phyloP scores from a whole-genome alignment of 2,113 vertebrate genomes.

The Crotalus viridis region DNA sequence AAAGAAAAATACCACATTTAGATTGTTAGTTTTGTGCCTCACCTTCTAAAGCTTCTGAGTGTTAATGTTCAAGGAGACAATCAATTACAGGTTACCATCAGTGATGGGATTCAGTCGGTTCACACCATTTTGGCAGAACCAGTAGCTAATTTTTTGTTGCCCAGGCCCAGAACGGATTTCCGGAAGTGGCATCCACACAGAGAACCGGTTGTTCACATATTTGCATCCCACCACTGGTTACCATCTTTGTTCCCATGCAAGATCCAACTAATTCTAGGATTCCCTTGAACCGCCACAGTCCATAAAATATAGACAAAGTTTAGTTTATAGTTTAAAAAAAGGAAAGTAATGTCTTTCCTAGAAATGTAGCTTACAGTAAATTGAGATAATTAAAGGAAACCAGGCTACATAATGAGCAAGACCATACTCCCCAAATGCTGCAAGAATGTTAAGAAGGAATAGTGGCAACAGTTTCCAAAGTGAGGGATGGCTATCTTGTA shows the following conservation, averaged over 20 bases:
- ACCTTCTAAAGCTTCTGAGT: neutral
- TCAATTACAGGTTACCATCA: neutral
- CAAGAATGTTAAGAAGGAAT: neutral
- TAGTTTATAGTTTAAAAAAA: neutral
- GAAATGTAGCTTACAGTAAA: neutral
- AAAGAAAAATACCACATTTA: neutral
- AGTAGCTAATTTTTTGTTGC: too few species aligned
- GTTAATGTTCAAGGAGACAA: neutral
- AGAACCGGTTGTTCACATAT: too few species aligned
- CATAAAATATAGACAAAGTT: neutral
- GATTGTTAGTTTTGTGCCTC: neutral
- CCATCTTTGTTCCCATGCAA: neutral
- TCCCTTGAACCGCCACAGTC: neutral
- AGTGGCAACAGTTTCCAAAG: neutral
- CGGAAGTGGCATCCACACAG: too few species aligned
- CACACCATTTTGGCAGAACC: too few species aligned
- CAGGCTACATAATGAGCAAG: neutral
- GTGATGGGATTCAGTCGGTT: too few species aligned
- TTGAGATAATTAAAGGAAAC: neutral
- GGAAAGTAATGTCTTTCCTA: neutral
- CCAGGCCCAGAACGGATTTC: too few species aligned
- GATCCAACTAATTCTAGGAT: neutral
- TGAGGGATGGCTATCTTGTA: neutral
- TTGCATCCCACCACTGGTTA: too few species aligned
- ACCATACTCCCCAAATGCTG: neutral